Conservation (phyloP, 1,140 invertebrate genomes). For the Planococcus citri region DNA sequence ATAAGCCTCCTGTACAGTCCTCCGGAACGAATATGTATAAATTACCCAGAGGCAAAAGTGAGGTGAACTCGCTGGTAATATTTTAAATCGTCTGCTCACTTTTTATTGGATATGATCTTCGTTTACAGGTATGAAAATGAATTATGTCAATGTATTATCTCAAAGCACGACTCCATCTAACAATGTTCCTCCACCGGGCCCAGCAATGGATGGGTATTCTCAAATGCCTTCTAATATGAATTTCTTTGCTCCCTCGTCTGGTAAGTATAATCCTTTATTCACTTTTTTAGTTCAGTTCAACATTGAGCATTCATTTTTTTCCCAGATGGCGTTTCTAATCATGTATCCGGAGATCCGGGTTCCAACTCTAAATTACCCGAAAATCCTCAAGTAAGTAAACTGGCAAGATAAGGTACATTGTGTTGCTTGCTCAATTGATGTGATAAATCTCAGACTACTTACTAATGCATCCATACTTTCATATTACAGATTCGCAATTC, state of each 20-base stretch:
- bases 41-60: not conserved
- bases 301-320: too few species aligned
- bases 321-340: not conserved
- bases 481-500: not conserved
- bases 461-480: too few species aligned
- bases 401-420: too few species aligned
- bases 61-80: not conserved
- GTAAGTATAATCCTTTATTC: not conserved
- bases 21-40: not conserved
- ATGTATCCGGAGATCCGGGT: not conserved
- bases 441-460: too few species aligned
- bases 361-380: not conserved
- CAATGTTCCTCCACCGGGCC: not conserved
- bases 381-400: not conserved
- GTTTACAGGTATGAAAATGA: conserved; percentile 8
- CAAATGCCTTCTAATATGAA: not conserved
- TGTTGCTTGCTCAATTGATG: too few species aligned
- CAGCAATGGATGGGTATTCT: not conserved
- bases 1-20: not conserved
- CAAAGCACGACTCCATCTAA: not conserved
- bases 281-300: too few species aligned
- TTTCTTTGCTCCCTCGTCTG: not conserved
- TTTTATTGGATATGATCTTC: not conserved
- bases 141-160: conserved; percentile 4
- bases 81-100: too few species aligned